Evolutionary conservation across 2,113 vertebrate species (phyloP).

Genomic region (Nicator chloris): DNA sequence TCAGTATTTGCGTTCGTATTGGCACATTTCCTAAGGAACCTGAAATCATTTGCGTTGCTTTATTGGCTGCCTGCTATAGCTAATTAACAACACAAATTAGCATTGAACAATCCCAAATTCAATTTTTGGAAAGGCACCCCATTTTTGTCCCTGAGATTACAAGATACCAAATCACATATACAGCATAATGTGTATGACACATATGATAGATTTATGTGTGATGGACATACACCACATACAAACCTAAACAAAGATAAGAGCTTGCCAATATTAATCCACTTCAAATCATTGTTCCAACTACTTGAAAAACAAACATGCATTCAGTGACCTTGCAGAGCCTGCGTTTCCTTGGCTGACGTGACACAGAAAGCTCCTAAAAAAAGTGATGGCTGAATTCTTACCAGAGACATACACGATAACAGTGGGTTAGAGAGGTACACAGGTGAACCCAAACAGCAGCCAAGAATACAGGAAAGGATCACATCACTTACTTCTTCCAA

Average conservation of each 20-base stretch:
- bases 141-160: neutral
- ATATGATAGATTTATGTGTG: neutral
- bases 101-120: neutral
- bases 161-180: neutral
- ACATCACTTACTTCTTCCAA: neutral
- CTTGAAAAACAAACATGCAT: slow-evolving; percentile 58
- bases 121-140: neutral
- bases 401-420: neutral
- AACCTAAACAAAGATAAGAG: slow-evolving; percentile 55
- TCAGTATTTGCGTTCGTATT: neutral
- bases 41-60: neutral
- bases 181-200: neutral
- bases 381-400: slow-evolving; percentile 18
- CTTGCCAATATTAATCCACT: slow-evolving; percentile 38
- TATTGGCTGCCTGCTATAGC: slow-evolving; percentile 13
- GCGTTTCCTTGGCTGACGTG: slow-evolving; percentile 17
- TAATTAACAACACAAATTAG: slow-evolving; percentile 32
- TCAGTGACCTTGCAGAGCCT: slow-evolving; percentile 63
- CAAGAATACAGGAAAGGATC: neutral
- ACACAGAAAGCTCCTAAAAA: slow-evolving; percentile 59
- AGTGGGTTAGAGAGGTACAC: neutral
- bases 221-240: neutral
- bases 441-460: neutral
- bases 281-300: slow-evolving; percentile 51
- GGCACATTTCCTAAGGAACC: slow-evolving; percentile 24